Base-by-base conservation (phyloP, 2,888 invertebrate species). In the Lacanobia oleracea region DNA sequence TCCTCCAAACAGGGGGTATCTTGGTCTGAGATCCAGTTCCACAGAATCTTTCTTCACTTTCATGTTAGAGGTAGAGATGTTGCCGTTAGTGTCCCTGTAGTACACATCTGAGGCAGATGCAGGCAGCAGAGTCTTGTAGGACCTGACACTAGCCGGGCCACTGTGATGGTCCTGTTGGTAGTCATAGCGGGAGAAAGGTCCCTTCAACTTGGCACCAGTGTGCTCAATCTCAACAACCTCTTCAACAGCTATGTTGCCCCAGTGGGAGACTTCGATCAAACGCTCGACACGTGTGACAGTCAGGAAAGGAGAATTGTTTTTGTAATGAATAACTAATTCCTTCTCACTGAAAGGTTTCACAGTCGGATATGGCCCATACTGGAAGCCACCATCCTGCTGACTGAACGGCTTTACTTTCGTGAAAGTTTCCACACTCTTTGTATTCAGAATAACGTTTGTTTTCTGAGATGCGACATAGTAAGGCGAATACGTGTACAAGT, bases 161-260 rank as follows among this genome's bases (percentile, higher is more conserved):
- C 98, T 98, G 86, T 98, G 97, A 9, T 98, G 97, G 89, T 99
- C 99, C 86, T 99, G 97, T 93, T 99, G 99, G 91, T 98, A 99
- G 92, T 99, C 99, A 93, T 99, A 99, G 54, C 99, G 97, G 3
- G 99, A 99, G 95, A 99, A 99, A 2, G 99, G 97, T 0, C 99
- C 99, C 91, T 99, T 99, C 54, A 99, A 94, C 79, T 97, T 96
- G 16, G 99, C 99, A 56, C 99, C 99, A 60, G 98, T 98, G 90
- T 99, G 99, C 27, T 97, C 96, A 82, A 99, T 96, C 91, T 99
- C 98, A 84, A 99, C 97, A 10, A 98, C 97, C 92, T 99, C 99
- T 91, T 99, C 99, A 0, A 99, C 97, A 33, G 99, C 99, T 87
- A 99, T 98, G 90, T 99, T 99, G 12, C 99, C 99, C 99, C 99